These are phyloP conservation scores for Mormyrops attenuatus DNA, from an alignment of 2,797 vertebrate species.

Conservation along the genomic window DNA sequence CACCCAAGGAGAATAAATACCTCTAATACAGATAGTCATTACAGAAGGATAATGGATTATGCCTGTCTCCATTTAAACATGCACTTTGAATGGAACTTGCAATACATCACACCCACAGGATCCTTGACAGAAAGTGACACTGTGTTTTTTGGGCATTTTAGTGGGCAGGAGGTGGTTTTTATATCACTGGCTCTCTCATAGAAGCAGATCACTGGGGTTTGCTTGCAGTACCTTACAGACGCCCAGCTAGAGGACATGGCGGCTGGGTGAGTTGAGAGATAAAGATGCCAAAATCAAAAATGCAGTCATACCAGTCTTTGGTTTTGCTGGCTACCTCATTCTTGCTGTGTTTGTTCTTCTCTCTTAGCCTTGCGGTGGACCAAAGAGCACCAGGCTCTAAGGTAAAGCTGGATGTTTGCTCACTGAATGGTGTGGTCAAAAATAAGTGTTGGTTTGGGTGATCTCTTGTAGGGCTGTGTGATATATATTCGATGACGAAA, in stretches of 20 bases:
- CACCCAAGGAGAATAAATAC: too few relatives aligned
- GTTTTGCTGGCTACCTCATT: neutral
- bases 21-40: too few relatives aligned
- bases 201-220: conserved; percentile 49
- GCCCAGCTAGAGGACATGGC: conserved; percentile 53
- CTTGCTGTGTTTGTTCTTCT: neutral
- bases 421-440: neutral
- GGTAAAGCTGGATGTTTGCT: conserved; percentile 39
- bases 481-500: too few relatives aligned
- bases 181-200: conserved; percentile 37
- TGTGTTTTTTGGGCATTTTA: too few relatives aligned
- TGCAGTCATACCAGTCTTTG: neutral
- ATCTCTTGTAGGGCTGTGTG: too few relatives aligned
- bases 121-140: too few relatives aligned
- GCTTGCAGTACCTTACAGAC: conserved; percentile 44
- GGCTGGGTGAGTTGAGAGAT: conserved; percentile 48
- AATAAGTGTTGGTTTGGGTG: too few relatives aligned
- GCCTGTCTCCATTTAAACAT: too few relatives aligned
- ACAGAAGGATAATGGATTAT: too few relatives aligned
- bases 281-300: neutral
- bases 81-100: too few relatives aligned
- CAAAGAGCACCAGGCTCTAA: conserved; percentile 32
- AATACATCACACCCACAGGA: too few relatives aligned
- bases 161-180: neutral
- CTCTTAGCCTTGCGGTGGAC: neutral